These are phyloP conservation scores for Lynx canadensis DNA, from an alignment of 2,113 vertebrate species.

Conservation along the genomic window DNA sequence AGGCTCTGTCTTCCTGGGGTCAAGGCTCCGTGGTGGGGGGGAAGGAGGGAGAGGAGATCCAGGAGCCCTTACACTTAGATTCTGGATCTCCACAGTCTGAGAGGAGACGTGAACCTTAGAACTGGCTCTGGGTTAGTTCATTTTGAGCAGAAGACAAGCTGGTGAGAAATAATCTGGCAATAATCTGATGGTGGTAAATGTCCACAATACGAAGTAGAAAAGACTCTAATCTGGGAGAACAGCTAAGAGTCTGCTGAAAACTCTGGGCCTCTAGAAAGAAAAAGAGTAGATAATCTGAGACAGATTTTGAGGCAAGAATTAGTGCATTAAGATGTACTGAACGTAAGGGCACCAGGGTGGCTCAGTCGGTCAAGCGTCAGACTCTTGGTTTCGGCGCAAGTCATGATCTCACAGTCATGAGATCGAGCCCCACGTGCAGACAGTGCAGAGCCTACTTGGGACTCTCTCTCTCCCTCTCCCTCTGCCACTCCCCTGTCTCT, in stretches of 20 bases:
- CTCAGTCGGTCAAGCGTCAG: no score
- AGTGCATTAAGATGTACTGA: neutral
- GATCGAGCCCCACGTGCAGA: no score
- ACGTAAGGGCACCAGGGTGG: no score
- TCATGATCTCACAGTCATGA: no score
- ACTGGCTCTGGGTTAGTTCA: neutral
- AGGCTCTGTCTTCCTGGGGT: neutral
- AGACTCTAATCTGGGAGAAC: neutral
- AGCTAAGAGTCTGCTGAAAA: neutral
- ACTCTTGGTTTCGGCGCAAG: no score
- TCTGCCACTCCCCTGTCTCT: no score
- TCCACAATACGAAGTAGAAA: neutral
- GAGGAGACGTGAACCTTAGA: neutral
- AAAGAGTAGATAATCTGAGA: neutral
- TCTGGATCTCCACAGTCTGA: neutral
- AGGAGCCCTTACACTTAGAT: rapidly evolving
- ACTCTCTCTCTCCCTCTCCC: no score
- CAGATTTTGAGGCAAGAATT: neutral
- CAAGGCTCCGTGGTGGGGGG: neutral
- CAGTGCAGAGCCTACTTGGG: no score
- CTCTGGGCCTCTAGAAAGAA: neutral
- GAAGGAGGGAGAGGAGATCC: no score
- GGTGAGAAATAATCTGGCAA: neutral
- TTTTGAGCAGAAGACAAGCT: neutral
- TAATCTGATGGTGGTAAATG: neutral